These are phyloP conservation scores for Rhinopomastus cyanomelas DNA, from an alignment of 2,113 vertebrate species.

Conservation along the genomic window DNA sequence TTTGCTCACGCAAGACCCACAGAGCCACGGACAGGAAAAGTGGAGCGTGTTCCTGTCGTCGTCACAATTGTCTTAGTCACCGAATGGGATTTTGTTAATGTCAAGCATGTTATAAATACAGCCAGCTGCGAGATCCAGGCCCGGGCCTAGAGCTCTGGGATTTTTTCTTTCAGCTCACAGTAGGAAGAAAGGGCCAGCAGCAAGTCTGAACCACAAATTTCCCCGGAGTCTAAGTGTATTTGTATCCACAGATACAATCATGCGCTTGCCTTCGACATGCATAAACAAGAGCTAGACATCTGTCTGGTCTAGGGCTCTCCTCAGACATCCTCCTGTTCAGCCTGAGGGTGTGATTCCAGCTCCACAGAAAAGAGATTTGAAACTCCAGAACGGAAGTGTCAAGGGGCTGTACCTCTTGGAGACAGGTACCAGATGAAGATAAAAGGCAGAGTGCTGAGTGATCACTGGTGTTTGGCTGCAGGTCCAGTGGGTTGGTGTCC, in stretches of 20 bases:
- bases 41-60: not conserved
- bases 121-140: not conserved
- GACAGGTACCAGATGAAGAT: not conserved
- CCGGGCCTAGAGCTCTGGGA: not conserved
- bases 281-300: not conserved
- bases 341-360: not conserved
- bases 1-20: not conserved
- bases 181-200: not conserved
- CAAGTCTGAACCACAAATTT: not conserved
- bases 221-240: not conserved
- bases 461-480: accelerated
- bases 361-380: not conserved
- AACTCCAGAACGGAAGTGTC: not conserved
- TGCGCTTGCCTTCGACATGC: not conserved
- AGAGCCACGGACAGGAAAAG: not conserved
- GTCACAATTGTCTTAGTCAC: accelerated
- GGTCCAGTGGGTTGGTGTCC: not conserved
- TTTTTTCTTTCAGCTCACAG: not conserved
- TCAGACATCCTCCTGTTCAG: not conserved
- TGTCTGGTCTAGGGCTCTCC: not conserved
- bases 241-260: not conserved
- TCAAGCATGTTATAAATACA: not conserved
- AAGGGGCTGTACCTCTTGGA: not conserved
- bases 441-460: accelerated
- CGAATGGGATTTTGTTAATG: not conserved